Conservation (phyloP, 2,888 invertebrate genomes). For the Hirtodrosophila duncani region DNA sequence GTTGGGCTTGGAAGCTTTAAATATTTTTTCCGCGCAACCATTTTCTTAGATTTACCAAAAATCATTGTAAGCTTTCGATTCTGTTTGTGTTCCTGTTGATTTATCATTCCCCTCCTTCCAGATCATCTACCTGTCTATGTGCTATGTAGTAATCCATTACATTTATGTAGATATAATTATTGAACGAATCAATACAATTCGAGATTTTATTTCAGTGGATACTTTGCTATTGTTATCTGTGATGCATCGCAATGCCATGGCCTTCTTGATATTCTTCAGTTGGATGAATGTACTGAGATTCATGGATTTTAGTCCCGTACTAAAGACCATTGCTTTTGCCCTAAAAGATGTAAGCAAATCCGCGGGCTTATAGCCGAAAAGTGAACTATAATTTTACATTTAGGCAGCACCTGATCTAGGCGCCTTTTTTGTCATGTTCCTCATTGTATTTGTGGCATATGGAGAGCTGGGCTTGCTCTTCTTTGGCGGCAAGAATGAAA, state of each 20-base stretch:
- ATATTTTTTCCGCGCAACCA: constrained; percentile 79
- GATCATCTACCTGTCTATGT: constrained; percentile 48
- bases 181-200: neutral
- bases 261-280: constrained; percentile 82
- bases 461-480: constrained; percentile 85
- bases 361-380: constrained; percentile 72
- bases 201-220: constrained; percentile 78
- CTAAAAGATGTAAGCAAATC: constrained; percentile 76
- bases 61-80: constrained; percentile 2
- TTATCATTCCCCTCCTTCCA: constrained; percentile 19
- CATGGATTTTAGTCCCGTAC: constrained; percentile 86
- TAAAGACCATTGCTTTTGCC: constrained; percentile 7
- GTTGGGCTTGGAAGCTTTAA: constrained; percentile 78
- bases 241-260: constrained; percentile 80
- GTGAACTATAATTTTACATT: neutral
- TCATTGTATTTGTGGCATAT: constrained; percentile 86
- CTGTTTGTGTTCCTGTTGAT: neutral
- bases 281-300: constrained; percentile 87
- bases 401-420: constrained; percentile 83
- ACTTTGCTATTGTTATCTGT: constrained; percentile 80
- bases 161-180: neutral
- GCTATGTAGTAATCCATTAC: constrained; percentile 24
- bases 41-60: neutral
- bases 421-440: constrained; percentile 86
- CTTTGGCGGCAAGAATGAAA: constrained; percentile 83